Percentiles rank a stretch among this genome's conserved stretches.
These are phyloP conservation scores for Falco naumanni DNA, from an alignment of 2,797 vertebrate genomes.

Conservation along the genomic window DNA sequence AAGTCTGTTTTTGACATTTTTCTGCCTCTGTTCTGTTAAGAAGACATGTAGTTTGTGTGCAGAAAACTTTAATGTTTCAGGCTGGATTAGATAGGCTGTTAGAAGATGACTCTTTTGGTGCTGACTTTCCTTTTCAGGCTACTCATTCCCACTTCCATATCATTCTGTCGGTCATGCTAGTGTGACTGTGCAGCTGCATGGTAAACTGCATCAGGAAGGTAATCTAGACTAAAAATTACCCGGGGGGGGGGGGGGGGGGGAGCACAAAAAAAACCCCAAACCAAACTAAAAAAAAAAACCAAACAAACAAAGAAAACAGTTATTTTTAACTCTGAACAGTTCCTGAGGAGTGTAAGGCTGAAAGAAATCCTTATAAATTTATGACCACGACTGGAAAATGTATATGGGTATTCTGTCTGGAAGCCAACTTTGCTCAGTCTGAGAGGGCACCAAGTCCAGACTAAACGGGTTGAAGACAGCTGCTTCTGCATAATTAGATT, in stretches of 20 bases:
- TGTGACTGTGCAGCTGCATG: background rate
- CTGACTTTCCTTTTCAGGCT: background rate
- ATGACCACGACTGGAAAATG: background rate
- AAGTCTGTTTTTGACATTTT: background rate
- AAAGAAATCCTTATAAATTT: background rate
- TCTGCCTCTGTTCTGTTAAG: background rate
- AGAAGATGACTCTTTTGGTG: background rate
- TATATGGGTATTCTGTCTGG: background rate
- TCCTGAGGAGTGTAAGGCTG: background rate
- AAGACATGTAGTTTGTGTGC: background rate
- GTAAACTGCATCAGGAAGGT: background rate
- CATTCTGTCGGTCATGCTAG: background rate
- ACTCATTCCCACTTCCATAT: background rate
- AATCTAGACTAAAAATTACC: background rate
- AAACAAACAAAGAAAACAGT: background rate
- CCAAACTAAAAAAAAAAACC: too few relatives aligned
- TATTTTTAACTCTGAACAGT: background rate
- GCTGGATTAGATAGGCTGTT: background rate
- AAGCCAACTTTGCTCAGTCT: background rate
- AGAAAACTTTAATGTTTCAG: background rate
- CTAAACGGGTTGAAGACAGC: background rate
- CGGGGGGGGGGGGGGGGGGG: too few relatives aligned
- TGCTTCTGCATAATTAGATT: slow-evolving; percentile 16
- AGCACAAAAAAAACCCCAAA: background rate
- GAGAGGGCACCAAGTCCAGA: background rate